These are phyloP conservation scores for Zophobas morio DNA, from an alignment of 1,140 invertebrate genomes.

Conservation along the genomic window DNA sequence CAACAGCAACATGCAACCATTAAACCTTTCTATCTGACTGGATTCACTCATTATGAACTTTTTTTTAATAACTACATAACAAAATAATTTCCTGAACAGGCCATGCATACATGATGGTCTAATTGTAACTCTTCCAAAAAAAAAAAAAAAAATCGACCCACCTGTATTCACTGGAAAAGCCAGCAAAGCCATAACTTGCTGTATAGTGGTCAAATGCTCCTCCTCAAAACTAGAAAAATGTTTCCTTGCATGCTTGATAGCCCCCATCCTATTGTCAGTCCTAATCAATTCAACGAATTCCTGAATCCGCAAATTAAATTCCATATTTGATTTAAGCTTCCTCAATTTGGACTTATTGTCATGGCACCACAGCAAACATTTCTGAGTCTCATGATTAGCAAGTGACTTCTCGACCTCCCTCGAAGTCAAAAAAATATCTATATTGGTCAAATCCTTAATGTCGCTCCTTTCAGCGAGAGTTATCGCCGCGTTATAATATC, in stretches of 20 bases:
- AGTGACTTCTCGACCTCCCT: conserved; percentile 90
- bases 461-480: conserved; percentile 86
- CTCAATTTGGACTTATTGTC: conserved; percentile 97
- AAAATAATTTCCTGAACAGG: too few relatives aligned
- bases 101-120: too few relatives aligned
- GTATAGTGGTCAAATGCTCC: conserved; percentile 89
- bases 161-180: conserved; percentile 90
- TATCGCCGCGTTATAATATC: conserved; percentile 95
- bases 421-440: conserved; percentile 93
- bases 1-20: too few relatives aligned
- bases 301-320: conserved; percentile 91
- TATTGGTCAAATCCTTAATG: conserved; percentile 93
- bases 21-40: too few relatives aligned
- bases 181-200: conserved; percentile 95
- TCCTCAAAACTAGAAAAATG: conserved; percentile 91
- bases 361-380: conserved; percentile 96
- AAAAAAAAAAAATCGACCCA: conserved; percentile 54
- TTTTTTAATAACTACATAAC: too few relatives aligned
- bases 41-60: too few relatives aligned
- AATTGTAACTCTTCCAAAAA: too few relatives aligned
- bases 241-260: conserved; percentile 94
- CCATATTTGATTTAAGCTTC: conserved; percentile 91
- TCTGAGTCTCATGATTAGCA: conserved; percentile 83
- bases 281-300: conserved; percentile 97
- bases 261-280: conserved; percentile 87